phyloP scores from a whole-genome alignment of 2,888 invertebrate genomes.

The Aspidiotus destructor region DNA sequence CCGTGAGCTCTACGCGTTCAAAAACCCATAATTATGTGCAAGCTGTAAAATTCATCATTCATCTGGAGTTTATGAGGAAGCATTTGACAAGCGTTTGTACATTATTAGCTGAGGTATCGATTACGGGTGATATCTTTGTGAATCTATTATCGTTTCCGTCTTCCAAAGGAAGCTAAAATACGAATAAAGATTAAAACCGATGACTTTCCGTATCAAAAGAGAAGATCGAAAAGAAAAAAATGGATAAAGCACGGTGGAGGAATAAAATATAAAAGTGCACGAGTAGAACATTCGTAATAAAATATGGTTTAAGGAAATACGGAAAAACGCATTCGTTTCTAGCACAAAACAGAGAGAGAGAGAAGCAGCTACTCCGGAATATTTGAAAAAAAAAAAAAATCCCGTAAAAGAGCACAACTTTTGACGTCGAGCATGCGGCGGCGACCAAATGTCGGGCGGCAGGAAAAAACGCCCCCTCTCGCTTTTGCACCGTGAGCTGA shows the following conservation, averaged over 20 bases:
- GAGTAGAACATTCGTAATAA: slow-evolving; percentile 30
- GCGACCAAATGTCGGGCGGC: slow-evolving; percentile 32
- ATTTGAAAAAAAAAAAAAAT: slow-evolving; percentile 16
- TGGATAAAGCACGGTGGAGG: slow-evolving; percentile 1
- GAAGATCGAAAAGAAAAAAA: slow-evolving; percentile 1
- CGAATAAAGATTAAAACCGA: too few species aligned
- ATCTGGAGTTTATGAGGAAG: too few species aligned
- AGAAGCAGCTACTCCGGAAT: not conserved
- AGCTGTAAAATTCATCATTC: too few species aligned
- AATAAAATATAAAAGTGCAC: slow-evolving; percentile 22
- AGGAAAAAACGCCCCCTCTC: slow-evolving; percentile 31
- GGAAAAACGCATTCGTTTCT: slow-evolving; percentile 29
- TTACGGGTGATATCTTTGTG: too few species aligned
- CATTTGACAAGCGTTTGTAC: too few species aligned
- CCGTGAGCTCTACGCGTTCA: too few species aligned
- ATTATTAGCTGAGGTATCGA: too few species aligned
- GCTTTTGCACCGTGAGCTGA: slow-evolving; percentile 24
- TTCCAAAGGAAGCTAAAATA: too few species aligned
- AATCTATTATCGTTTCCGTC: too few species aligned
- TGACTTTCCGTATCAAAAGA: not conserved
- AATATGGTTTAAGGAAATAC: slow-evolving; percentile 32
- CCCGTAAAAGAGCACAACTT: slow-evolving; percentile 24
- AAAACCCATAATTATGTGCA: too few species aligned
- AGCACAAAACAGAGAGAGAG: slow-evolving; percentile 8
- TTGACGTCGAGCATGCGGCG: slow-evolving; percentile 31